A percentile compares a stretch with the other conserved stretches of the same genome.
Conservation (phyloP, 2,888 invertebrate species). For the Pseudanteris insignis region DNA sequence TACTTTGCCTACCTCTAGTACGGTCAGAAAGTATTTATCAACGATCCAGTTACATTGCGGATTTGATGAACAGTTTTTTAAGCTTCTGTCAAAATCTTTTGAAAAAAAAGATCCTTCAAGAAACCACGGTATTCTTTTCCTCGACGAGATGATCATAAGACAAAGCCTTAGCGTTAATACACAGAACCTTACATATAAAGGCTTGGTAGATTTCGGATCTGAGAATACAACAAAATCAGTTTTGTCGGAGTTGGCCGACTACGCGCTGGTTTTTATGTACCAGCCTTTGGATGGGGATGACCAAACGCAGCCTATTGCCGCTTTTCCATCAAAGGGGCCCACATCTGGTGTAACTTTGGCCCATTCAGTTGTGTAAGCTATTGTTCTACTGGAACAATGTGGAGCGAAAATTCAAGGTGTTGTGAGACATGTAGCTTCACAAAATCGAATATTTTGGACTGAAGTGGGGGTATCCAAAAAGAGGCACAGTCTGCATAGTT, state of each 20-base stretch:
- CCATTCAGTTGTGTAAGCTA: no score
- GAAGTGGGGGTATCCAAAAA: no score
- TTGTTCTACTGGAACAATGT: no score
- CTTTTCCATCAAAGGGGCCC: no score
- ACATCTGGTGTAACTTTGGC: no score
- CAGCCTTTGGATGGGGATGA: background rate
- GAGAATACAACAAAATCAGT: background rate
- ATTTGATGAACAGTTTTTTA: slow-evolving; percentile 14
- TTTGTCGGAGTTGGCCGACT: slow-evolving; percentile 4
- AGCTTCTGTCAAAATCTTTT: slow-evolving; percentile 8
- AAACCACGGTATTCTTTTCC: slow-evolving; percentile 11
- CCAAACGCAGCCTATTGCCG: slow-evolving; percentile 1
- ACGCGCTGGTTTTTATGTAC: slow-evolving; percentile 4
- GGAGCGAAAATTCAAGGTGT: no score
- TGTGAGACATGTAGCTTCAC: no score
- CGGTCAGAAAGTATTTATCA: no score
- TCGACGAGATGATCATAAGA: slow-evolving; percentile 13
- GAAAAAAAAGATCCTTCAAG: slow-evolving; percentile 6
- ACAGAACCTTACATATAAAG: slow-evolving; percentile 8
- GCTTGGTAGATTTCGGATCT: slow-evolving; percentile 15
- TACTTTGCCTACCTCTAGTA: no score
- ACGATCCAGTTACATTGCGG: no score
- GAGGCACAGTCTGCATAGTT: no score
- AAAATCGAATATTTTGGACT: no score
- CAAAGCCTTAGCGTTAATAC: slow-evolving; percentile 4